phyloP scores from a whole-genome alignment of 2,113 vertebrate genomes.

The Garra rufa region DNA sequence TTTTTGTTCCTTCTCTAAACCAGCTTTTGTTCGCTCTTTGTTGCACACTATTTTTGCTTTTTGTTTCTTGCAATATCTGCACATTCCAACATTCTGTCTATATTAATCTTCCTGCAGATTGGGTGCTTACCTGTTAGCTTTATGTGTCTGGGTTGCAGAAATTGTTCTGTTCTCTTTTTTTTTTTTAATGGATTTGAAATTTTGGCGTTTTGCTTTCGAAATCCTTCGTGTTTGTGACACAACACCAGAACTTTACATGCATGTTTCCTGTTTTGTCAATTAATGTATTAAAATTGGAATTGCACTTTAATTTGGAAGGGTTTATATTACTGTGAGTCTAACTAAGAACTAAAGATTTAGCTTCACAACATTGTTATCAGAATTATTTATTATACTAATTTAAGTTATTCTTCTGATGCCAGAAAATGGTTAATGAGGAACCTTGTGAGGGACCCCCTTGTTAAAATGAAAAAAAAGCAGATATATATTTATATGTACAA shows the following conservation, averaged over 20 bases:
- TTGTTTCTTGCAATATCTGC: background rate
- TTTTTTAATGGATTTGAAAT: background rate
- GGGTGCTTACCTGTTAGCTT: slow-evolving; percentile 13
- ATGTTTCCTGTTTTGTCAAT: background rate
- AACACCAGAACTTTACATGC: background rate
- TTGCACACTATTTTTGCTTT: slow-evolving; percentile 5
- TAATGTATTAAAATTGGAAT: background rate
- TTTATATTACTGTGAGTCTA: background rate
- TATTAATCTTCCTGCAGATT: slow-evolving; percentile 7
- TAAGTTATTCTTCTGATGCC: no score
- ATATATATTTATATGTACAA: no score
- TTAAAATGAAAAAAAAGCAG: no score
- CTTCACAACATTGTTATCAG: background rate
- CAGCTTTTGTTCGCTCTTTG: background rate
- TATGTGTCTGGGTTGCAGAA: slow-evolving; percentile 3
- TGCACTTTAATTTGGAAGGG: background rate
- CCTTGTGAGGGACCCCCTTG: no score
- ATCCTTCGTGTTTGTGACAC: background rate
- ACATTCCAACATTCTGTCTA: background rate
- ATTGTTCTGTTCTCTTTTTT: background rate
- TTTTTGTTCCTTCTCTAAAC: background rate
- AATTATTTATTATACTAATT: no score
- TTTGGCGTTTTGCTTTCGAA: background rate
- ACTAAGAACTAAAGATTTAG: background rate
- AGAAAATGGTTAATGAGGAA: no score